phyloP scores from a whole-genome alignment of 2,113 vertebrate species.

The Notothenia coriiceps region DNA sequence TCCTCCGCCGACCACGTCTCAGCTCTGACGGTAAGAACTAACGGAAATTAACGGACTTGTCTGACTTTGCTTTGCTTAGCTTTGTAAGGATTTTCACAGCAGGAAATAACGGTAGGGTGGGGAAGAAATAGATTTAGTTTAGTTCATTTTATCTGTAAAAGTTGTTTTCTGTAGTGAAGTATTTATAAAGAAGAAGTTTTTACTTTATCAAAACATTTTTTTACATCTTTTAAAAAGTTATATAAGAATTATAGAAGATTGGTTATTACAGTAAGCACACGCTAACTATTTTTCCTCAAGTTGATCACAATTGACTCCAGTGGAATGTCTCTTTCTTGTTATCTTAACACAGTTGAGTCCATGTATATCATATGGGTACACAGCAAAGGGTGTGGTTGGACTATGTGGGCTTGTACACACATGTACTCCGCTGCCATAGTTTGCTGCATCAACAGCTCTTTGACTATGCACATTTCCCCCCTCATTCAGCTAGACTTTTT shows the following conservation, averaged over 20 bases:
- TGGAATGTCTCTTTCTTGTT: neutral
- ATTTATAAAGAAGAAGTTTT: neutral
- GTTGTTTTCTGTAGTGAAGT: neutral
- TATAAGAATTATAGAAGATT: neutral
- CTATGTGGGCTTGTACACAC: conserved; percentile 32
- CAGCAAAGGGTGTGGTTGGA: conserved; percentile 44
- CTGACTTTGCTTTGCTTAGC: neutral
- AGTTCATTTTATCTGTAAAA: neutral
- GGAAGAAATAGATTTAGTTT: neutral
- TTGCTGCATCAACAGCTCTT: neutral
- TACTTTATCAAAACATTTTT: no score
- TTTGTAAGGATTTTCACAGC: neutral
- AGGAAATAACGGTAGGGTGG: neutral
- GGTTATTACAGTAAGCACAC: neutral
- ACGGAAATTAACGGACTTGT: neutral
- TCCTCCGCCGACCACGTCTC: neutral
- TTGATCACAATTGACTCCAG: no score
- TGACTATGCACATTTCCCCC: conserved; percentile 7
- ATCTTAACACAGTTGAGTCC: neutral
- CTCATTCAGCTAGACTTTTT: conserved; percentile 18
- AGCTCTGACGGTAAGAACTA: conserved; percentile 66
- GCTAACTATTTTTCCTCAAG: no score
- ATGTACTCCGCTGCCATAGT: neutral
- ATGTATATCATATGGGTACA: neutral
- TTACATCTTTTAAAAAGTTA: neutral